Conservation (phyloP, 2,113 vertebrate species). For the Pionites leucogaster region DNA sequence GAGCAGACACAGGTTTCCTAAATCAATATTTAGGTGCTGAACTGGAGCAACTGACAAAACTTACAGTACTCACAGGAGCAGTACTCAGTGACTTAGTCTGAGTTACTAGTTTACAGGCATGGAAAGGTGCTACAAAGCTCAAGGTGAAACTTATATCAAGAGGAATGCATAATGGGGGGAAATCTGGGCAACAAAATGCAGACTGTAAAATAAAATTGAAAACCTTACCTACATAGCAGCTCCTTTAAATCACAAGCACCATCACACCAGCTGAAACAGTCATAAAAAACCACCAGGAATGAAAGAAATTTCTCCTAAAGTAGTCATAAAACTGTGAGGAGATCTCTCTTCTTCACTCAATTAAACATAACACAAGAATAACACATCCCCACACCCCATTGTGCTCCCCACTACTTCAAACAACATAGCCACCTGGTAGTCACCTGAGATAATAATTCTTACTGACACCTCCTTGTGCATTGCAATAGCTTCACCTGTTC, state of each 20-base stretch:
- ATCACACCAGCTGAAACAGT: background rate
- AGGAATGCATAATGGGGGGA: accelerated
- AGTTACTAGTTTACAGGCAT: background rate
- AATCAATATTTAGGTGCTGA: background rate
- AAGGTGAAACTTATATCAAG: background rate
- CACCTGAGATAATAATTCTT: background rate
- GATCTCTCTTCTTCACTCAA: background rate
- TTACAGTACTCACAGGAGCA: background rate
- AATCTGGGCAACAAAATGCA: background rate
- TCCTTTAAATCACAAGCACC: background rate
- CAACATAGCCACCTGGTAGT: background rate
- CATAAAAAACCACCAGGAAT: background rate
- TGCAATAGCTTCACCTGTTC: background rate
- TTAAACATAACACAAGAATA: background rate
- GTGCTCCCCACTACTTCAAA: background rate
- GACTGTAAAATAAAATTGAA: background rate
- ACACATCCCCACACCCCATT: background rate
- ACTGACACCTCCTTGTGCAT: background rate
- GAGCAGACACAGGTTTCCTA: background rate
- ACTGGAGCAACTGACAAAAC: background rate
- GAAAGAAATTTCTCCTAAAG: background rate
- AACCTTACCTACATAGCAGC: background rate
- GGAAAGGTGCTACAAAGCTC: background rate
- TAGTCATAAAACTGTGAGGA: accelerated
- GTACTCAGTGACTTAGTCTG: accelerated